Evolutionary conservation across 1,140 invertebrate genomes (phyloP).

Genomic region (Oscheius sp.): DNA sequence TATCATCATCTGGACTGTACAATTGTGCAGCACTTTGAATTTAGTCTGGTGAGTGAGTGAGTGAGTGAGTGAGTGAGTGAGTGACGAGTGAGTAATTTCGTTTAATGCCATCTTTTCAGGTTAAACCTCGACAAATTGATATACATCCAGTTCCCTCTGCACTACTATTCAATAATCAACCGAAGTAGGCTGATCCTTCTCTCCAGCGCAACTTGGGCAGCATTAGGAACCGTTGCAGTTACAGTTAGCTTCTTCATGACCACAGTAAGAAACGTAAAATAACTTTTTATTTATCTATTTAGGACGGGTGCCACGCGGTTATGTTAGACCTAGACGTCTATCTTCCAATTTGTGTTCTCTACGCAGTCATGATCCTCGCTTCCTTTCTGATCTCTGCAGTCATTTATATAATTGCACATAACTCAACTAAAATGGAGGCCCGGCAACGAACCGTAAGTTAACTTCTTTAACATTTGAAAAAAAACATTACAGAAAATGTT

Average conservation of each 20-base stretch:
- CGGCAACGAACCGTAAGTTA: slow-evolving; percentile 40
- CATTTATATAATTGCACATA: slow-evolving; percentile 57
- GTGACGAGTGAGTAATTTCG: neutral
- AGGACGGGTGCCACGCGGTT: slow-evolving; percentile 42
- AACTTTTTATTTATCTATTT: neutral
- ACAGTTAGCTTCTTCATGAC: slow-evolving; percentile 38
- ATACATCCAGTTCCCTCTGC: slow-evolving; percentile 55
- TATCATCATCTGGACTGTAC: slow-evolving; percentile 52
- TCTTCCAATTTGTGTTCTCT: slow-evolving; percentile 47
- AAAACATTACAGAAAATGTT: slow-evolving; percentile 51
- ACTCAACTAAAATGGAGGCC: slow-evolving; percentile 44
- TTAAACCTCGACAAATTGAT: slow-evolving; percentile 57
- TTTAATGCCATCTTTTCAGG: slow-evolving; percentile 26
- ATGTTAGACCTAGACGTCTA: slow-evolving; percentile 42
- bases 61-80: no score
- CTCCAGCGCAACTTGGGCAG: slow-evolving; percentile 43
- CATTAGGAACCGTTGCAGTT: slow-evolving; percentile 37
- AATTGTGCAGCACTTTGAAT: slow-evolving; percentile 58
- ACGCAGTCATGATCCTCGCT: slow-evolving; percentile 41
- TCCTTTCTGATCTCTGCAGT: slow-evolving; percentile 53
- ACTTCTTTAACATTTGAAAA: neutral
- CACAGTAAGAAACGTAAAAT: slow-evolving; percentile 33
- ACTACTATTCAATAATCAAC: slow-evolving; percentile 55
- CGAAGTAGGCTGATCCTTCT: slow-evolving; percentile 43
- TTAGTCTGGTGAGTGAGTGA: slow-evolving; percentile 54